These are phyloP conservation scores for Morelia viridis DNA, from an alignment of 2,797 vertebrate species.

Conservation along the genomic window DNA sequence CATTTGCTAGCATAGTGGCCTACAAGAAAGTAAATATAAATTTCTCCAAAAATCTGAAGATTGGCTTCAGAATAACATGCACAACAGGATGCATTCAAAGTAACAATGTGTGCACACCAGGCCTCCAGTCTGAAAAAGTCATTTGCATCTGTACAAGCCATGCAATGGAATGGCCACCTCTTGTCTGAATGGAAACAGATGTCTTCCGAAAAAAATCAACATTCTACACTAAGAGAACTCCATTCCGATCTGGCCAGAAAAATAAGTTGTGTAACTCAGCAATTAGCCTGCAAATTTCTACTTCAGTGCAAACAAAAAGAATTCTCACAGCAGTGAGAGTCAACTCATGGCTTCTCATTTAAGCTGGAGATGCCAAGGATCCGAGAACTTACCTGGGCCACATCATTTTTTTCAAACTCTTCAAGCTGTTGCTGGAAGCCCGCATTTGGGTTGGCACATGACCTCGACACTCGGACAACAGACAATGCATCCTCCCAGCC, in stretches of 20 bases:
- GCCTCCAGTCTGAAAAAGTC: background rate
- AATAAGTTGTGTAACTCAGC: background rate
- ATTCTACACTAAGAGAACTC: background rate
- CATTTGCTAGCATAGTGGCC: background rate
- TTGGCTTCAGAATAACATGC: background rate
- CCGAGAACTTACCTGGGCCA: constrained; percentile 76
- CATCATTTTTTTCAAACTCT: constrained; percentile 85
- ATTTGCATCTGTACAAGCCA: background rate
- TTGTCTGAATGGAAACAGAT: background rate
- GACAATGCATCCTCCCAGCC: constrained; percentile 91
- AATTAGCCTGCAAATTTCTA: background rate
- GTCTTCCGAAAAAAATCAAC: background rate
- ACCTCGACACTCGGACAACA: constrained; percentile 83
- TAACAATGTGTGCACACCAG: background rate
- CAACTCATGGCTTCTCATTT: background rate
- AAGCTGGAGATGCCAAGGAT: background rate
- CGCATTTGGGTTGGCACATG: constrained; percentile 89
- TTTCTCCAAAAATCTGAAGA: background rate
- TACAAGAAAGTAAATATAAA: background rate
- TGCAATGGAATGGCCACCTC: background rate
- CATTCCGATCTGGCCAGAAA: background rate
- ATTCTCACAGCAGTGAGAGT: background rate
- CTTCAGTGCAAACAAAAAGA: background rate
- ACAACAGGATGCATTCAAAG: background rate
- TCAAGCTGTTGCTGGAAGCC: constrained; percentile 94